Base-by-base conservation (phyloP, 1,140 invertebrate genomes). In the Uloborus diversus region DNA sequence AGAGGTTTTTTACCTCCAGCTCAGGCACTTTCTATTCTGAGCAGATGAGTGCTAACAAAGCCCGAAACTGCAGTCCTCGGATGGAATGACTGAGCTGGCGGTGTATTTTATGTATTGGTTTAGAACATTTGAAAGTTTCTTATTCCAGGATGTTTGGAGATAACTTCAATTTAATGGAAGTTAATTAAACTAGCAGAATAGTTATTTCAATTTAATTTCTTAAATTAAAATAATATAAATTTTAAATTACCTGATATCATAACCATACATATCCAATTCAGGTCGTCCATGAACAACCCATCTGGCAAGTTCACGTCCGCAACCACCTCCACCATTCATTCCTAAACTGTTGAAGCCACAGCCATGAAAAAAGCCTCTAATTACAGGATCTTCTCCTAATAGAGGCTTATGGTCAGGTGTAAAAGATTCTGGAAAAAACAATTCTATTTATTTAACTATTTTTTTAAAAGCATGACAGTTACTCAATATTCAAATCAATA, bases 391-490 rank as follows among this genome's bases (percentile, higher is more conserved):
- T 82, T 91, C 90, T 83, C 89, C 93, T 87, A 96, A 89, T n/a
- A 96, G 83, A 17, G 94, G 94, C 85, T 94, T 95, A 84, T 96
- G 94, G 86, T 96, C 94, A 0, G 94, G 93, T 1, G 94, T 96
- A 84, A 97, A 96, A 17, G 92, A 93, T 85, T 96, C 94, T 0
- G 93, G 92, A 2, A 65, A 61, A 69, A 42, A 56, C 66, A 56
- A 23, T 53, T 79, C 23, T 27, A 30, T 13, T 14, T 4, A 70
- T 32, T 1, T 65, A 37, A 30, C 2, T 25, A n/a, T 25, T 25
- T 20, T 65, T 20, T 42, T n/a, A 53, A 28, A 57, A 13, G 51
- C 7, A 7, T 25, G 7, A 1, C 1, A 20, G 11, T 28, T 25
- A 37, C 37, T 20, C 32, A 37, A 35, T 5, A 28, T 28, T 25